Conservation (phyloP, 2,888 invertebrate species). For the Pachliopta kotzebuea region DNA sequence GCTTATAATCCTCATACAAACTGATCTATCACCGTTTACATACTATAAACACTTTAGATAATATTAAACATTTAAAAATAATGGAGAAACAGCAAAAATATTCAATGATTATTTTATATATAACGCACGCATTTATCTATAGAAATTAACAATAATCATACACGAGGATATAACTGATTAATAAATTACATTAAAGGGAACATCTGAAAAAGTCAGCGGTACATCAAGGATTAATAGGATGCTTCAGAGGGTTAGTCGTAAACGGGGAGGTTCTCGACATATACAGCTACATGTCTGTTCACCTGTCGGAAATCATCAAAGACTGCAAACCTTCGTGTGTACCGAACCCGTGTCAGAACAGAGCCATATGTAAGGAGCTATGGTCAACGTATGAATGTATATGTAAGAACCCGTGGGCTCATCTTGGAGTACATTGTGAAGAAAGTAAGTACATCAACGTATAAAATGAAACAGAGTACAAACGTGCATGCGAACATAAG, state of each 20-base stretch:
- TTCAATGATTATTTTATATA: no score
- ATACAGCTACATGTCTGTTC: constrained; percentile 95
- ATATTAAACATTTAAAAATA: background rate
- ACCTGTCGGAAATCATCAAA: constrained; percentile 93
- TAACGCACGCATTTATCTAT: no score
- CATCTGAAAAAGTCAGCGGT: constrained; percentile 90
- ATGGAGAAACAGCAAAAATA: background rate
- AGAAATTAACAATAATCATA: no score
- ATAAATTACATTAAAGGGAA: constrained; percentile 79
- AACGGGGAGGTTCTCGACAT: constrained; percentile 95
- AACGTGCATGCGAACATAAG: no score
- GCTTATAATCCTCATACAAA: no score
- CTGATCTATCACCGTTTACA: no score
- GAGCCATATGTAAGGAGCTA: constrained; percentile 92
- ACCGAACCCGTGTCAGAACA: constrained; percentile 95
- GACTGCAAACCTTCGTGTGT: constrained; percentile 97
- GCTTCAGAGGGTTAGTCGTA: constrained; percentile 94
- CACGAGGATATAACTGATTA: background rate
- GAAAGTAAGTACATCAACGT: constrained; percentile 83
- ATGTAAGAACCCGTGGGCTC: constrained; percentile 96
- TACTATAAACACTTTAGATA: no score
- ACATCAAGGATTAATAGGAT: constrained; percentile 94
- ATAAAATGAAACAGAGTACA: background rate
- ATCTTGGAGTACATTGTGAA: constrained; percentile 94
- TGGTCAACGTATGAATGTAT: constrained; percentile 97